Evolutionary conservation across 2,888 invertebrate species (phyloP).

Genomic region (Hydrotaea diabolus): DNA sequence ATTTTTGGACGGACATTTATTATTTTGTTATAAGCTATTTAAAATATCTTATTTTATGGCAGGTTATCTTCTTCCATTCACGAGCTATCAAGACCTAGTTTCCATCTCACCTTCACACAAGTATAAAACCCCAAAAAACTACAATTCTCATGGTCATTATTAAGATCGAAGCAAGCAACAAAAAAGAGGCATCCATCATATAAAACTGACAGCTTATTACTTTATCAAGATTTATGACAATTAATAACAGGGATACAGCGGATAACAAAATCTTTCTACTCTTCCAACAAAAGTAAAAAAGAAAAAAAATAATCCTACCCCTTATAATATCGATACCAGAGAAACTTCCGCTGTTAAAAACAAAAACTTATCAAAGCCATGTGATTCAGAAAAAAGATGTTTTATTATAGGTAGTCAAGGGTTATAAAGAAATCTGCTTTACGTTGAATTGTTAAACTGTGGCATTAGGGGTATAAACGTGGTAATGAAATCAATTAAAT

Average conservation of each 20-base stretch:
- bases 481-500: constrained; percentile 29
- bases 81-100: neutral
- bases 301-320: neutral
- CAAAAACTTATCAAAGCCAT: neutral
- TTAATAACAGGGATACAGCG: constrained; percentile 78
- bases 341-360: constrained; percentile 16
- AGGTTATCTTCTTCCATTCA: neutral
- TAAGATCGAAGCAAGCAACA: neutral
- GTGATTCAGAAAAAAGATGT: constrained; percentile 5
- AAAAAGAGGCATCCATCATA: constrained; percentile 1
- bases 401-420: constrained; percentile 14
- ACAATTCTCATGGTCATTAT: neutral
- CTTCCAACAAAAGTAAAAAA: neutral
- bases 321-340: neutral
- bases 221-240: constrained; percentile 80
- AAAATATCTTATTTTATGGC: neutral
- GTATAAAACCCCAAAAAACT: neutral
- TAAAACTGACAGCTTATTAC: constrained; percentile 73
- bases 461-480: neutral
- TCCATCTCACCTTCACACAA: neutral
- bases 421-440: constrained; percentile 6
- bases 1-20: too few relatives aligned
- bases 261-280: neutral
- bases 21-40: too few relatives aligned
- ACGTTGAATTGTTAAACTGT: constrained; percentile 2